Evolutionary conservation across 2,888 invertebrate genomes (phyloP).

Genomic region (Dryobotodes eremita): DNA sequence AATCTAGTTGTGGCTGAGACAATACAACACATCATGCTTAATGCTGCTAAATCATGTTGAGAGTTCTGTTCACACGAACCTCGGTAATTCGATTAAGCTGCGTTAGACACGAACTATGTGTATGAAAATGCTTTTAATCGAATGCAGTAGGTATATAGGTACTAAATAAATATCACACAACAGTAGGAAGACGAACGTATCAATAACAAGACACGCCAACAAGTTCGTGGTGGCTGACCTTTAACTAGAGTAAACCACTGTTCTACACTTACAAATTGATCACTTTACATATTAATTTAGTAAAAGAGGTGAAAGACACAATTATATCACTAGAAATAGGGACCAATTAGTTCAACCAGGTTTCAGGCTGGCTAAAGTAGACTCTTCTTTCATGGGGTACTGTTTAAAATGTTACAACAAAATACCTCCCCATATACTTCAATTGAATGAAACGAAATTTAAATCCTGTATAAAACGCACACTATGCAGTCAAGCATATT

Average conservation of each 20-base stretch:
- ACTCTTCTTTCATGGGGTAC: no score
- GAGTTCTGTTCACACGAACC: conserved; percentile 4
- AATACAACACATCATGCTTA: neutral
- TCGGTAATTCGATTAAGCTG: conserved; percentile 1
- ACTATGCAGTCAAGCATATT: no score
- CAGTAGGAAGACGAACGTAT: conserved; percentile 5
- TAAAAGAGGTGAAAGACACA: no score
- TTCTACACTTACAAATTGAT: conserved; percentile 15
- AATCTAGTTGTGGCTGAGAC: neutral
- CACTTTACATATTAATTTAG: conserved; percentile 17
- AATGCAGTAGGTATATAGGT: neutral
- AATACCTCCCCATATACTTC: no score
- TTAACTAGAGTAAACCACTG: conserved; percentile 27
- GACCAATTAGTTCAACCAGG: no score
- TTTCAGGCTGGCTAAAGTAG: no score
- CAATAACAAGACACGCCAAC: conserved; percentile 10
- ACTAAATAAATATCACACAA: neutral
- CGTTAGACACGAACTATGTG: conserved; percentile 4
- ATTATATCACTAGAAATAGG: no score
- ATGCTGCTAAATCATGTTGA: neutral
- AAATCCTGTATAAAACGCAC: no score
- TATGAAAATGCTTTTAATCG: conserved; percentile 5
- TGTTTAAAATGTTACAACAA: no score
- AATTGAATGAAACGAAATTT: no score
- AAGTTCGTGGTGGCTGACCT: conserved; percentile 18